Base-by-base conservation (phyloP, 23 tunicate genomes). In the Trididemnum miniatum region DNA sequence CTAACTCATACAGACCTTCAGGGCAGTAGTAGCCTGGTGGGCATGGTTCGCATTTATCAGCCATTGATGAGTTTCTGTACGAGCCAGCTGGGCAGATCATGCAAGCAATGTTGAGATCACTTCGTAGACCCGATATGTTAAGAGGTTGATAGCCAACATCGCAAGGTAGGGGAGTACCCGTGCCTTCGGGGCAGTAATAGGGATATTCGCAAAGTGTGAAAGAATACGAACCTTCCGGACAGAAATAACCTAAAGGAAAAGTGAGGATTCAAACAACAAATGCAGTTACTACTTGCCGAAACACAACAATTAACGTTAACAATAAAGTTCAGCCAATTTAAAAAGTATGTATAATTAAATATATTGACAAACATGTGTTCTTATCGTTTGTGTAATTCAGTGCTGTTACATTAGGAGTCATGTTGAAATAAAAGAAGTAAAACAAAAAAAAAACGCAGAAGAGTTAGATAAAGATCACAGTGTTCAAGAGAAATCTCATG, bases 1-100 rank as follows among this genome's bases (percentile, higher is more conserved):
- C n/a, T n/a, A n/a, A n/a, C n/a, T n/a, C n/a, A 44, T 7, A 44
- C 54, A 44, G 15, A 88, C 99, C 99, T 87, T 83, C 94, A n/a
- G 99, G 99, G 83, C 99, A 96, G 69, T 29, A 96, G 63, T 80
- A 91, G n/a, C 99, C 99, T 28, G 99, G 95, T 26, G 99, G 99
- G 60, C 99, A 96, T 12, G 99, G 94, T 71, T 54, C 76, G 78
- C 99, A 96, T 39, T 87, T 89, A 77, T 75, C 82, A 1, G 84
- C 97, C 0, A 57, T 83, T 12, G 96, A 83, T 20, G 97, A 87
- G 51, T 87, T 91, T 59, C 99, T 74, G 60, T 83, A 96, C 3
- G 91, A 83, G 7, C 99, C 99, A 1, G 79, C 71, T 0, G 99
- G 99, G 76, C 99, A 96, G 0, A 88, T 85, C 87, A 77, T 84